Conservation (phyloP, 2,888 invertebrate species). For the Ectemnius lituratus region DNA sequence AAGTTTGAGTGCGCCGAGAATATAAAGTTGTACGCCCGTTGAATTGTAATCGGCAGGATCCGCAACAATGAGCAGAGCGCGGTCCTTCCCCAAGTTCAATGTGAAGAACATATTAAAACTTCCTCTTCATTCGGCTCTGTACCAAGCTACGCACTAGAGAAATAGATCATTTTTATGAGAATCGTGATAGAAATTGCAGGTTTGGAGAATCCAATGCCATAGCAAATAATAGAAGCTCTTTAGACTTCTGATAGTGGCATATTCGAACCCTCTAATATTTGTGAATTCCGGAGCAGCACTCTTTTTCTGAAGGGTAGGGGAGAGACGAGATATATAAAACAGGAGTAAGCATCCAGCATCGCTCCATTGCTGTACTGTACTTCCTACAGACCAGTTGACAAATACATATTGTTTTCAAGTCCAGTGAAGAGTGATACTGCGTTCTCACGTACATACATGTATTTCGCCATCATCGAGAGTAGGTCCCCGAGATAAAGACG, state of each 20-base stretch:
- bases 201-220: neutral
- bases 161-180: neutral
- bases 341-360: slow-evolving; percentile 65
- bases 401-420: slow-evolving; percentile 1
- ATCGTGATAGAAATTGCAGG: slow-evolving; percentile 11
- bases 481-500: neutral
- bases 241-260: no score
- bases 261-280: no score
- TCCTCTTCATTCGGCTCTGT: slow-evolving; percentile 9
- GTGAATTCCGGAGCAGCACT: neutral
- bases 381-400: slow-evolving; percentile 23
- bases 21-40: slow-evolving; percentile 28
- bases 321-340: slow-evolving; percentile 65
- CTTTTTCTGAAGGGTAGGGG: slow-evolving; percentile 62
- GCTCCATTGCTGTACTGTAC: slow-evolving; percentile 58
- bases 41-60: slow-evolving; percentile 35
- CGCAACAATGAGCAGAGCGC: slow-evolving; percentile 11
- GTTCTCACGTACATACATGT: neutral
- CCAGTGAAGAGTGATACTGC: neutral
- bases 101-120: slow-evolving; percentile 10
- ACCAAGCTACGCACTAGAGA: neutral
- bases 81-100: slow-evolving; percentile 50
- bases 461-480: neutral
- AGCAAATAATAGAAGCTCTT: no score
- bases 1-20: slow-evolving; percentile 39